Evolutionary conservation across 2,797 vertebrate genomes (phyloP).

Genomic region (Chelidonichthys spinosus): DNA sequence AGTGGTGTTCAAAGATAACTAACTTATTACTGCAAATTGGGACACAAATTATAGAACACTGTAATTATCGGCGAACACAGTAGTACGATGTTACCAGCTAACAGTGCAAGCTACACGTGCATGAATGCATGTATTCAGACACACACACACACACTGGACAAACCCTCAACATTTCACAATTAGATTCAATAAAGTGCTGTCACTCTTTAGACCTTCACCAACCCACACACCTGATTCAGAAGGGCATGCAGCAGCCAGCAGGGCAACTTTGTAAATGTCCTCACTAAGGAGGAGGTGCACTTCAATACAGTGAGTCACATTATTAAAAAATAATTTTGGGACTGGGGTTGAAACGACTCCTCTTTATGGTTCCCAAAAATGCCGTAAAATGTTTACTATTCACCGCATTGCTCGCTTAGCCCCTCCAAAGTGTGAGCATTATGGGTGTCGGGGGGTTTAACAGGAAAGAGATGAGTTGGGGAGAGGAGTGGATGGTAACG

Average conservation of each 20-base stretch:
- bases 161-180: conserved; percentile 53
- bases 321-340: conserved; percentile 55
- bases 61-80: conserved; percentile 4
- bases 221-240: conserved; percentile 54
- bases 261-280: conserved; percentile 60
- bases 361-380: conserved; percentile 47
- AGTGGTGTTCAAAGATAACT: neutral
- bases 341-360: conserved; percentile 43
- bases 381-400: conserved; percentile 67
- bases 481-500: conserved; percentile 28
- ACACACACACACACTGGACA: conserved; percentile 34
- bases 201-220: conserved; percentile 44
- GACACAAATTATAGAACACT: conserved; percentile 27
- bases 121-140: conserved; percentile 18
- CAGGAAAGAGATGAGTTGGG: conserved; percentile 23
- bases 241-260: conserved; percentile 11
- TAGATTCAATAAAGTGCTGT: conserved; percentile 60
- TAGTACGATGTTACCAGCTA: conserved; percentile 22
- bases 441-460: conserved; percentile 28
- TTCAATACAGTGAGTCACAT: conserved; percentile 59
- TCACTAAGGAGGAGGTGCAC: conserved; percentile 46
- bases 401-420: conserved; percentile 35
- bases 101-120: neutral
- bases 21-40: conserved; percentile 8
- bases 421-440: conserved; percentile 40